These are phyloP conservation scores for Vandiemenella viatica DNA, from an alignment of 2,888 invertebrate species.

Conservation along the genomic window DNA sequence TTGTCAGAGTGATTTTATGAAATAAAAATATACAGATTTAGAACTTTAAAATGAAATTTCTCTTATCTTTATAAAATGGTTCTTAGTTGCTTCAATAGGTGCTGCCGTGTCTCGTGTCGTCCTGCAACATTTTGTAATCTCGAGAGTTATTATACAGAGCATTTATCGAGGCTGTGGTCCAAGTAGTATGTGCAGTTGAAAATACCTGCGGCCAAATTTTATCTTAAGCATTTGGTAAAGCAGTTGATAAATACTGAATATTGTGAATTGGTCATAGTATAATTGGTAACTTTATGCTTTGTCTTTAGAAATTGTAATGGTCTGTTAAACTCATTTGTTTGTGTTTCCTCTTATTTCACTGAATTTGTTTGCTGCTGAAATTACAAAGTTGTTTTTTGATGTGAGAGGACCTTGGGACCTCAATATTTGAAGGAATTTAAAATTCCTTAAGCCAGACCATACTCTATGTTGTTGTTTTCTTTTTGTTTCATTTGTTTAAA, in stretches of 20 bases:
- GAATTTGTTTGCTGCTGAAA: slow-evolving; percentile 7
- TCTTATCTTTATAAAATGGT: too few species aligned
- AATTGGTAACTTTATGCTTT: slow-evolving; percentile 3
- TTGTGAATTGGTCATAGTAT: neutral
- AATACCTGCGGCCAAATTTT: slow-evolving; percentile 5
- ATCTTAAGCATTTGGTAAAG: neutral
- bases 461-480: neutral
- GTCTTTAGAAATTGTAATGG: slow-evolving; percentile 3
- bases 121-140: slow-evolving; percentile 10
- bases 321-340: neutral
- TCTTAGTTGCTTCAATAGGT: slow-evolving; percentile 14
- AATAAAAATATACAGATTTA: slow-evolving; percentile 5
- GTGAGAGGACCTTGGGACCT: neutral
- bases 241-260: neutral
- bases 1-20: slow-evolving; percentile 10
- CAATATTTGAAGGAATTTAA: slow-evolving; percentile 1
- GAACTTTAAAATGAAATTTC: too few species aligned
- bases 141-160: slow-evolving; percentile 4
- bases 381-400: neutral
- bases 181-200: neutral
- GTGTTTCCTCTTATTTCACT: slow-evolving; percentile 1
- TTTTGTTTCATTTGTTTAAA: too few species aligned
- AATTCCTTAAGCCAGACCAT: slow-evolving; percentile 2
- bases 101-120: slow-evolving; percentile 13
- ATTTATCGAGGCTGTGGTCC: slow-evolving; percentile 9